phyloP scores from a whole-genome alignment of 2,797 vertebrate genomes.

The Enteromius mattozi region DNA sequence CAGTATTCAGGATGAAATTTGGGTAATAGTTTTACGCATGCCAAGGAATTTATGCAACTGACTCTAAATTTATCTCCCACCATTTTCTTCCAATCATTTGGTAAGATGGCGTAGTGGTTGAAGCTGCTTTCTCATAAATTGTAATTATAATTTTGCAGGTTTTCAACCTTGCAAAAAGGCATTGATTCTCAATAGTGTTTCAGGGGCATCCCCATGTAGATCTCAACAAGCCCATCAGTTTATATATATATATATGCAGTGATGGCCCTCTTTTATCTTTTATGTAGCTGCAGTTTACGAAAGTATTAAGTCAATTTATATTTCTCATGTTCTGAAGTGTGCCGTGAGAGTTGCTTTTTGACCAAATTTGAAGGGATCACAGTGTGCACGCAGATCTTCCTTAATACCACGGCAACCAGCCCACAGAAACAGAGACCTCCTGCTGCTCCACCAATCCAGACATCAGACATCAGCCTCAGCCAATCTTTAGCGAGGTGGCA shows the following conservation, averaged over 20 bases:
- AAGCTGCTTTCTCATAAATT: background rate
- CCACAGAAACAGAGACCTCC: constrained; percentile 82
- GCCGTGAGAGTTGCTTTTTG: constrained; percentile 71
- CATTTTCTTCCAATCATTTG: background rate
- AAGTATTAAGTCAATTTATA: constrained; percentile 41
- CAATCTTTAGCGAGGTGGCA: constrained; percentile 69
- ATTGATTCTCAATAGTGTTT: constrained; percentile 9
- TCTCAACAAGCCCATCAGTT: constrained; percentile 11
- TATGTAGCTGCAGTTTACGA: constrained; percentile 18
- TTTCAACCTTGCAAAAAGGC: background rate
- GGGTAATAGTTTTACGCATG: background rate
- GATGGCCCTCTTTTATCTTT: background rate
- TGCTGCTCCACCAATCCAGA: constrained; percentile 75
- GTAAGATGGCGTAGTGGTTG: background rate
- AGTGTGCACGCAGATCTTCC: constrained; percentile 81
- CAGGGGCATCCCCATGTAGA: constrained; percentile 20
- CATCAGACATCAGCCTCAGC: constrained; percentile 62
- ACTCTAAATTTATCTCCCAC: background rate
- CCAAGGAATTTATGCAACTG: background rate
- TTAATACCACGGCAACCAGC: constrained; percentile 84
- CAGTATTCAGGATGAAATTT: background rate
- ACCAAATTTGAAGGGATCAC: constrained; percentile 78
- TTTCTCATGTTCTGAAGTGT: constrained; percentile 48
- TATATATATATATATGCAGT: constrained; percentile 7
- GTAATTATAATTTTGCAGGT: background rate